Evolutionary conservation across 2,113 vertebrate species (phyloP).

Genomic region (Psilopsiagon aurifrons): DNA sequence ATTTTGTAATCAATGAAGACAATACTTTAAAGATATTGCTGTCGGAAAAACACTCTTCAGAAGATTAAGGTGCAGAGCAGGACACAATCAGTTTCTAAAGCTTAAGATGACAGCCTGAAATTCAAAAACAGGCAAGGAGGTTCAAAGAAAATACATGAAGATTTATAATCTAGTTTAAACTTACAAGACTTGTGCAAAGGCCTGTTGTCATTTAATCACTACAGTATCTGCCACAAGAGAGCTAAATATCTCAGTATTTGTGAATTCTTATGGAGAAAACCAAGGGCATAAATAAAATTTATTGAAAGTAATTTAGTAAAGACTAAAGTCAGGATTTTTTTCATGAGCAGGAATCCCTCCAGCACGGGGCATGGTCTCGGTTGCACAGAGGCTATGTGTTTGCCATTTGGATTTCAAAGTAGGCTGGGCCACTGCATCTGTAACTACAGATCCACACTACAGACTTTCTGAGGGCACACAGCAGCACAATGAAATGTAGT

Average conservation of each 20-base stretch:
- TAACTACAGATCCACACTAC: background rate
- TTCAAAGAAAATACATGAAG: background rate
- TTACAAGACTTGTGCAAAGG: background rate
- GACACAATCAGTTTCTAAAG: background rate
- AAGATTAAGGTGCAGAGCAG: background rate
- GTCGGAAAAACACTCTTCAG: background rate
- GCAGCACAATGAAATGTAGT: background rate
- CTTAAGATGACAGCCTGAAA: background rate
- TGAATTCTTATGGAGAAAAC: background rate
- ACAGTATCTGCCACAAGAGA: background rate
- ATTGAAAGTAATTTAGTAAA: background rate
- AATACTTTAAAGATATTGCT: background rate
- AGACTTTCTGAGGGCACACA: background rate
- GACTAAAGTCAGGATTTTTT: rapidly evolving
- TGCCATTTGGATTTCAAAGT: background rate
- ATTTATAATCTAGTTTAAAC: background rate
- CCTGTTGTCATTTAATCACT: background rate
- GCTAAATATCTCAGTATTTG: background rate
- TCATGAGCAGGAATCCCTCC: background rate
- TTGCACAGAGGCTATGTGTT: background rate
- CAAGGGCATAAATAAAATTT: background rate
- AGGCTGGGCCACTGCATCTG: background rate
- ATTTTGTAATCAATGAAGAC: background rate
- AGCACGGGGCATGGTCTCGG: background rate
- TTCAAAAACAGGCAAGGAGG: background rate